Percentiles rank a stretch among this genome's conserved stretches.
Conservation (phyloP, 2,888 invertebrate genomes). For the Zele albiditarsus region DNA sequence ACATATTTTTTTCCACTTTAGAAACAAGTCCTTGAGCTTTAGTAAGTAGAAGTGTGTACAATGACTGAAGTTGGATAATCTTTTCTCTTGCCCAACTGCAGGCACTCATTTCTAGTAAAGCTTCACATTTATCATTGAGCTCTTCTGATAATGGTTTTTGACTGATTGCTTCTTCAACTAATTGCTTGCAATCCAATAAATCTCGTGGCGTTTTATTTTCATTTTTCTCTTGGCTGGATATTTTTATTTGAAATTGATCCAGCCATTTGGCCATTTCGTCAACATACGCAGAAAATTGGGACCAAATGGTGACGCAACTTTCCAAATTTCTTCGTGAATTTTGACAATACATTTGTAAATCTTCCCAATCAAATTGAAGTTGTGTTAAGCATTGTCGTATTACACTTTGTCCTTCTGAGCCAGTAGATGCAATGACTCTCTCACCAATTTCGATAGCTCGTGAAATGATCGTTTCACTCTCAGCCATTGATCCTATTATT, state of each 20-base stretch:
- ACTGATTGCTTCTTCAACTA: slow-evolving; percentile 83
- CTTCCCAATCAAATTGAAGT: slow-evolving; percentile 87
- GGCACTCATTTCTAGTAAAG: slow-evolving; percentile 89
- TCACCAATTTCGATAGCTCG: slow-evolving; percentile 84
- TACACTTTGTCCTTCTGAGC: slow-evolving; percentile 87
- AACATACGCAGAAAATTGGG: slow-evolving; percentile 83
- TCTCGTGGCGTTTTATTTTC: slow-evolving; percentile 87
- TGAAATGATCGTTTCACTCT: slow-evolving; percentile 83
- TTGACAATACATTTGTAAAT: slow-evolving; percentile 82
- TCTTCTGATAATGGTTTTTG: slow-evolving; percentile 88
- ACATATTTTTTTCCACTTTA: slow-evolving; percentile 90
- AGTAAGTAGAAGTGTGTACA: slow-evolving; percentile 85
- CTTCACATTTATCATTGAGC: slow-evolving; percentile 89
- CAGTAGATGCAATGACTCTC: slow-evolving; percentile 84
- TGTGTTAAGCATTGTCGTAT: slow-evolving; percentile 88
- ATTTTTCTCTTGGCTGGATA: slow-evolving; percentile 78
- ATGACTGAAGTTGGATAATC: slow-evolving; percentile 87
- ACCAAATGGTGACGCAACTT: slow-evolving; percentile 87
- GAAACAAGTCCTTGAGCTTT: slow-evolving; percentile 87
- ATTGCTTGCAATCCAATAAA: slow-evolving; percentile 82
- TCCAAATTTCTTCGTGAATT: slow-evolving; percentile 84
- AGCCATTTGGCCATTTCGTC: slow-evolving; percentile 85
- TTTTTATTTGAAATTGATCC: slow-evolving; percentile 79
- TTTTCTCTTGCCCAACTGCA: slow-evolving; percentile 90
- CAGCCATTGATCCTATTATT: slow-evolving; percentile 80